phyloP scores from a whole-genome alignment of 2,888 invertebrate species.

The Drosophila monieri region DNA sequence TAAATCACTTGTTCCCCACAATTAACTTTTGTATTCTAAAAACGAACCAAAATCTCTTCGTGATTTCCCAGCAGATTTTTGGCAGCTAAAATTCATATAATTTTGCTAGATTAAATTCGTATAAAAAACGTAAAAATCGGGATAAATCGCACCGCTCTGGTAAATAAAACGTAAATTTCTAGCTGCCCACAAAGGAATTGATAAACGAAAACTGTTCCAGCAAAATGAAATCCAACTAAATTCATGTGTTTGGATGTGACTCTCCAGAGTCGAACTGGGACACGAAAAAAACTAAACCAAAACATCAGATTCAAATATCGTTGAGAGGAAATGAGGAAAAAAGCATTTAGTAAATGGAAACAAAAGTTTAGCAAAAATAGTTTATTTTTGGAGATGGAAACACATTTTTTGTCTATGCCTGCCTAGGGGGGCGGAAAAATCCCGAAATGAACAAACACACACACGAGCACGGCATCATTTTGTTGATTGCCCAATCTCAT shows the following conservation, averaged over 20 bases:
- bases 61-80: constrained; percentile 31
- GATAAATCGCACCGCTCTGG: constrained; percentile 26
- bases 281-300: constrained; percentile 8
- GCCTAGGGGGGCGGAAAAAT: constrained; percentile 1
- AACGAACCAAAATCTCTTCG: constrained; percentile 16
- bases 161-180: constrained; percentile 42
- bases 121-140: not conserved
- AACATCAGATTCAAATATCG: constrained; percentile 8
- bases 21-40: constrained; percentile 19
- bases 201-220: constrained; percentile 41
- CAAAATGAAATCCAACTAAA: constrained; percentile 49
- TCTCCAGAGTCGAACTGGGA: constrained; percentile 24
- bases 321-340: constrained; percentile 3
- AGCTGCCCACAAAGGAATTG: constrained; percentile 43
- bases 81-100: constrained; percentile 5
- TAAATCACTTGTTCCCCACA: constrained; percentile 16
- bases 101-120: constrained; percentile 23
- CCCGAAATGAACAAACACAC: not conserved
- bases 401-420: constrained; percentile 5
- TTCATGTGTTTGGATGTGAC: constrained; percentile 27
- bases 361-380: constrained; percentile 37
- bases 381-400: constrained; percentile 18
- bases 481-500: constrained; percentile 26
- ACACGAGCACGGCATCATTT: constrained; percentile 3
- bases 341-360: constrained; percentile 47